A percentile compares a stretch with the other conserved stretches of the same genome.
phyloP scores from a whole-genome alignment of 1,140 invertebrate species.

The Aphelenchoides fujianensis region DNA sequence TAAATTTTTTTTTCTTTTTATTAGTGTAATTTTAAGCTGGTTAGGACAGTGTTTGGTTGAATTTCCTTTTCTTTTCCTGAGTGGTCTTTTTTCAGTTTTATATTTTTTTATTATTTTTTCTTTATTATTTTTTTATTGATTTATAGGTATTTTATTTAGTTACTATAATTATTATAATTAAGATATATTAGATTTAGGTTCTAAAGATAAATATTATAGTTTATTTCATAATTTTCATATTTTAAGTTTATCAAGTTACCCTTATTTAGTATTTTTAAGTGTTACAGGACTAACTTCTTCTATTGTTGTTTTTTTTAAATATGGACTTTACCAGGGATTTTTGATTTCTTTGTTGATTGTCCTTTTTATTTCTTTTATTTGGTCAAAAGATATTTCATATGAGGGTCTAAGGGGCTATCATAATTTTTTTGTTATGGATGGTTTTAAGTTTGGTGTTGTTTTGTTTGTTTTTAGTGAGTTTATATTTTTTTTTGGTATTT shows the following conservation, averaged over 20 bases:
- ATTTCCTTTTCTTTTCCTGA: slow-evolving; percentile 63
- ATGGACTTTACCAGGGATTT: slow-evolving; percentile 43
- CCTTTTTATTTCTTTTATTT: slow-evolving; percentile 35
- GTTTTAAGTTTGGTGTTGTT: slow-evolving; percentile 44
- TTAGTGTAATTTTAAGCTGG: slow-evolving; percentile 70
- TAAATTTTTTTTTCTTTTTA: slow-evolving; percentile 68
- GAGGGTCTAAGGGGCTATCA: slow-evolving; percentile 35
- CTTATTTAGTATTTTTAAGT: slow-evolving; percentile 35
- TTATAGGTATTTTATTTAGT: slow-evolving; percentile 17
- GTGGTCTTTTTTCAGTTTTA: slow-evolving; percentile 38
- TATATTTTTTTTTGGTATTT: slow-evolving; percentile 50
- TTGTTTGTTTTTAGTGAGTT: slow-evolving; percentile 47
- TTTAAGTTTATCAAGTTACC: slow-evolving; percentile 31
- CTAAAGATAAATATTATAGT: slow-evolving; percentile 27
- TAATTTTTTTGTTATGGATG: slow-evolving; percentile 44
- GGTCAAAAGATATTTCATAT: slow-evolving; percentile 41
- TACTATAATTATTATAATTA: slow-evolving; percentile 66
- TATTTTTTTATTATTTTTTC: slow-evolving; percentile 39
- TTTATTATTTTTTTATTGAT: slow-evolving; percentile 26
- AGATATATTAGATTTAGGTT: slow-evolving; percentile 65
- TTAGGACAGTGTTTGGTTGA: slow-evolving; percentile 70
- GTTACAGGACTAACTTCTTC: slow-evolving; percentile 37
- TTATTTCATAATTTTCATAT: slow-evolving; percentile 42
- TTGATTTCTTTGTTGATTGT: slow-evolving; percentile 40
- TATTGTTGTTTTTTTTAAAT: slow-evolving; percentile 39